Base-by-base conservation (phyloP, 2,113 vertebrate genomes). In the Gavialis gangeticus region DNA sequence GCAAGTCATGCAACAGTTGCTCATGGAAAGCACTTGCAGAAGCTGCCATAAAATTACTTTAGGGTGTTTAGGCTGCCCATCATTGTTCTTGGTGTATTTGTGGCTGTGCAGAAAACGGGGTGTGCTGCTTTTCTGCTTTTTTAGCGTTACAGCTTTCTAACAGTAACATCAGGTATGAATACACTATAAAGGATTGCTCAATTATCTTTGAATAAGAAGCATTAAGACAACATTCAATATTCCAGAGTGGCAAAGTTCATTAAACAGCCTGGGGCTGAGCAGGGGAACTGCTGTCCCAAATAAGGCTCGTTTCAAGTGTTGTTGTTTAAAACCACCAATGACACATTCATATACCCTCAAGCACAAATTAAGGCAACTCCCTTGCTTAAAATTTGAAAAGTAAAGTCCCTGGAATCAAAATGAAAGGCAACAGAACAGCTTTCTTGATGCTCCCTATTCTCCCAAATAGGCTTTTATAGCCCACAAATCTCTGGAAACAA, bases 121-220 rank as follows among this genome's bases (percentile, higher is more conserved):
- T 63, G 46, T 63, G 24, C 62, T 63, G 24, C 62, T 63, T 10
- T 63, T 66, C 28, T 66, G 28, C 14, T 12, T 66, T 66, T 64
- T 28, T 66, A n/a, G 64, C 64, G n/a, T 4, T 66, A 16, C 15
- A 66, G 4, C 28, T 66, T n/a, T 21, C 55, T 62, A 84, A 37
- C 0, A 46, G 4, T 66, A 63, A 12, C 0, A 2, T 21, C 12
- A 0, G 12, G 28, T n/a, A 27, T 30, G 14, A 11, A 27, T 2
- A 3, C 9, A 30, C 28, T 59, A 2, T 30, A 46, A 34, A 10
- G 58, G 75, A 10, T 56, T 62, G 5, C 5, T 13, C 59, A 75
- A 24, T 59, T 4, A 10, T 24, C 21, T 55, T 78, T 12, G 19
- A 27, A 0, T 21, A 78, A 25, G 37, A 71, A 62, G 67, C 56